Conservation (phyloP, 2,888 invertebrate species). For the Brachylomia viminalis region DNA sequence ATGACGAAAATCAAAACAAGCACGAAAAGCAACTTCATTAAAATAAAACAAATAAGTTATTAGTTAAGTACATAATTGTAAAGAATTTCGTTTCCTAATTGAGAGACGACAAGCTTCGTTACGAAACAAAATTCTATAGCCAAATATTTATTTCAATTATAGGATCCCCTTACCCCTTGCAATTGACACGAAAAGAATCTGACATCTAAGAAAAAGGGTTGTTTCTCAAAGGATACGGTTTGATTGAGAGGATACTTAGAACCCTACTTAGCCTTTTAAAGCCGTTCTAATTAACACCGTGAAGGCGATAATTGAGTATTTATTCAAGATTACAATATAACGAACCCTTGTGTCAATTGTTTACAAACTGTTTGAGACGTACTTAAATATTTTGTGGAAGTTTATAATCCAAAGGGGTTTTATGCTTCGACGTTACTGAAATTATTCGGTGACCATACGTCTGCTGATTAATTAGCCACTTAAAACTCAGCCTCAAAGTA, state of each 20-base stretch:
- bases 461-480: conserved; percentile 6
- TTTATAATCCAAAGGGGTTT: not conserved
- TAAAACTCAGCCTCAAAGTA: not conserved
- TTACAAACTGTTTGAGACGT: conserved; percentile 36
- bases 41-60: conserved; percentile 59
- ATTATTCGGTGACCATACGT: not conserved
- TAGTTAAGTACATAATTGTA: conserved; percentile 65
- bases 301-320: conserved; percentile 77
- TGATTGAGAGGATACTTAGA: conserved; percentile 82
- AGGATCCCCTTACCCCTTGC: conserved; percentile 71
- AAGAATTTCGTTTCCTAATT: conserved; percentile 72
- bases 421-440: not conserved
- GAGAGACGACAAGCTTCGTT: conserved; percentile 71
- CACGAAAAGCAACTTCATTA: conserved; percentile 57
- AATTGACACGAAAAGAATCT: conserved; percentile 85
- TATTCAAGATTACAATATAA: conserved; percentile 67
- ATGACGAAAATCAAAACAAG: conserved; percentile 20
- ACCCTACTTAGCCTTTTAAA: conserved; percentile 80
- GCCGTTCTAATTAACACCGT: conserved; percentile 81
- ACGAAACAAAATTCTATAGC: conserved; percentile 81
- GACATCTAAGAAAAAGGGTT: conserved; percentile 87
- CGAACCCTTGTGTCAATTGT: conserved; percentile 55
- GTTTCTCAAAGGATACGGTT: conserved; percentile 74
- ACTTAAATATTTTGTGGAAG: conserved; percentile 19
- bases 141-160: conserved; percentile 89